Conservation (phyloP, 2,888 invertebrate species). For the Megalurothrips usitatus region DNA sequence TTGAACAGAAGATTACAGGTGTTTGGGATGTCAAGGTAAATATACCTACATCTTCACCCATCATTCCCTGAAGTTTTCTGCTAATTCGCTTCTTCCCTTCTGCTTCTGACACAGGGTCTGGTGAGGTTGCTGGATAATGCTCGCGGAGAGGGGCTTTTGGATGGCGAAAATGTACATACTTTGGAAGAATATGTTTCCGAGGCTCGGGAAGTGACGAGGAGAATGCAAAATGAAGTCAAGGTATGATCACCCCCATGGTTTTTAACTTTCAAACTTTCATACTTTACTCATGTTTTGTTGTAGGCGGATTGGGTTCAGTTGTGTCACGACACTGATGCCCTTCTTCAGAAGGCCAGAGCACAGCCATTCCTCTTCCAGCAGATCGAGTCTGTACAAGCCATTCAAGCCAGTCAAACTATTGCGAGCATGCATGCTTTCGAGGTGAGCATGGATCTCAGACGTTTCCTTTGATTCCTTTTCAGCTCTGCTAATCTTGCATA, state of each 20-base stretch:
- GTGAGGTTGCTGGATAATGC: background rate
- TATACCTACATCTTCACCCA: too few relatives aligned
- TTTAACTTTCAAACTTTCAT: background rate
- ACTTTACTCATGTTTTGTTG: background rate
- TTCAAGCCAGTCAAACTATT: background rate
- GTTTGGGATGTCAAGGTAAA: background rate
- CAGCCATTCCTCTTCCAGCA: conserved; percentile 2
- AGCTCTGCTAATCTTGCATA: background rate
- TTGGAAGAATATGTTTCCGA: background rate
- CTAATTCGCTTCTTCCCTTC: background rate
- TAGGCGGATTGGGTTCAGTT: background rate
- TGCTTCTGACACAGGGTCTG: background rate
- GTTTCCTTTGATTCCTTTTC: background rate
- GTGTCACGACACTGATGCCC: background rate
- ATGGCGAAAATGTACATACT: background rate
- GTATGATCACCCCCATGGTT: background rate
- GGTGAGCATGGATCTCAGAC: background rate
- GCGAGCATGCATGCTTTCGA: conserved; percentile 14
- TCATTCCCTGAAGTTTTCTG: too few relatives aligned
- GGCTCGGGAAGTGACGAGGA: background rate
- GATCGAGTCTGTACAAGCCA: background rate
- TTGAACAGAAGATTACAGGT: background rate
- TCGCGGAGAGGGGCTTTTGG: background rate
- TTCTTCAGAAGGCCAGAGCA: background rate
- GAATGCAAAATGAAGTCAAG: background rate